Evolutionary conservation across 2,113 vertebrate genomes (phyloP).

Genomic region (Anas platyrhynchos): DNA sequence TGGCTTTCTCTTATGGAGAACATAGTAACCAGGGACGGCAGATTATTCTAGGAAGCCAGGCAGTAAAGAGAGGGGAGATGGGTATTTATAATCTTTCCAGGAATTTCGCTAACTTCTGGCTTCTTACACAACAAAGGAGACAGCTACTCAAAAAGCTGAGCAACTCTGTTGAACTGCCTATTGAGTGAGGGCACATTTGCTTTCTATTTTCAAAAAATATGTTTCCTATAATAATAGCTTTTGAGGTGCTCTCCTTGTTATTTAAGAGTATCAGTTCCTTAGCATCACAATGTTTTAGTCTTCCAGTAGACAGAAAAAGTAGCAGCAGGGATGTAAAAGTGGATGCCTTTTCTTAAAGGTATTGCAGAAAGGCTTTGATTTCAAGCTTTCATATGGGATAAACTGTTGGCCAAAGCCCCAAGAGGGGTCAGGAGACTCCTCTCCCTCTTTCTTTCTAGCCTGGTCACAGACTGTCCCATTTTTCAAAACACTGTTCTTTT

Average conservation of each 20-base stretch:
- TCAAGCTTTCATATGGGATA: background rate
- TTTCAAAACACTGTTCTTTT: background rate
- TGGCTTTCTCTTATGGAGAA: background rate
- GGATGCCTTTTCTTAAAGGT: background rate
- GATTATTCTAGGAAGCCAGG: background rate
- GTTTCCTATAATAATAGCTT: background rate
- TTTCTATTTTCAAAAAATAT: background rate
- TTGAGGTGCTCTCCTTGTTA: background rate
- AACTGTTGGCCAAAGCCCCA: constrained; percentile 8
- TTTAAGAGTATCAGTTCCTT: background rate
- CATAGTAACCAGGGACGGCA: background rate
- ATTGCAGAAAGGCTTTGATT: background rate
- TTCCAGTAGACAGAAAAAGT: background rate
- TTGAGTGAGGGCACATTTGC: background rate
- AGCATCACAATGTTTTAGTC: background rate
- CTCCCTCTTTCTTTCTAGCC: background rate
- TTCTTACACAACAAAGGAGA: background rate
- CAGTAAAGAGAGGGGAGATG: background rate
- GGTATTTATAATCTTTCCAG: background rate
- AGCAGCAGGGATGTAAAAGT: background rate
- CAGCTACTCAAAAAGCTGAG: background rate
- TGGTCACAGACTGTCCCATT: background rate
- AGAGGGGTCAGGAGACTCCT: background rate
- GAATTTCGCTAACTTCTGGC: background rate
- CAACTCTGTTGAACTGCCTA: background rate